Conservation (phyloP, 2,797 vertebrate genomes). For the Synaphobranchus kaupii region DNA sequence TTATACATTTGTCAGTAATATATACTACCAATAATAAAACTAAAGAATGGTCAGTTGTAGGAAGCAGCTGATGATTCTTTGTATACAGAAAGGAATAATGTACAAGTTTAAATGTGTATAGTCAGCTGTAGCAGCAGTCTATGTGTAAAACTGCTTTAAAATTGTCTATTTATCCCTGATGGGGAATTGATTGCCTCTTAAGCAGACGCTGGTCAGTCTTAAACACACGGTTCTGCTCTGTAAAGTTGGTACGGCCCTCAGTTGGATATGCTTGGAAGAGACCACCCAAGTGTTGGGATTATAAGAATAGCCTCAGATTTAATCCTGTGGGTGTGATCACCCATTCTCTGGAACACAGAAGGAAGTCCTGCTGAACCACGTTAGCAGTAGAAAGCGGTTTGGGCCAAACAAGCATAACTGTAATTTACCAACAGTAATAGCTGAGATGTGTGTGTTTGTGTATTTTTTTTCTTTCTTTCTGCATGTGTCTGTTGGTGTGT, state of each 20-base stretch:
- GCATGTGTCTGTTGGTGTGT: neutral
- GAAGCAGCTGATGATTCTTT: neutral
- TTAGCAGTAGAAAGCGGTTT: too few species aligned
- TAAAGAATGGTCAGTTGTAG: neutral
- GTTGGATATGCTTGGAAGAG: neutral
- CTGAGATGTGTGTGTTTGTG: slow-evolving; percentile 21
- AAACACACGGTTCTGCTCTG: neutral
- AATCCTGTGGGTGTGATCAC: neutral
- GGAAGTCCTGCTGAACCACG: neutral
- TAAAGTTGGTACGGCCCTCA: neutral
- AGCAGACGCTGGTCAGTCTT: neutral
- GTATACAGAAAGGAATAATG: neutral
- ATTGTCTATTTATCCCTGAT: neutral
- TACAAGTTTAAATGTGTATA: neutral
- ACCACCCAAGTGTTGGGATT: neutral
- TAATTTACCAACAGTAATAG: neutral
- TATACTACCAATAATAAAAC: neutral
- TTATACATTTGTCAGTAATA: neutral
- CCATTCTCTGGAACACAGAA: neutral
- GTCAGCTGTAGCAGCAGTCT: neutral
- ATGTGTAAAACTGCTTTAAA: neutral
- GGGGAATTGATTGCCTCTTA: neutral
- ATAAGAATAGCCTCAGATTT: neutral
- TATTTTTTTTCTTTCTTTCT: neutral
- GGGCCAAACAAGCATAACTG: neutral